phyloP scores from a whole-genome alignment of 2,797 vertebrate species.

The Sebastes trivittatus region DNA sequence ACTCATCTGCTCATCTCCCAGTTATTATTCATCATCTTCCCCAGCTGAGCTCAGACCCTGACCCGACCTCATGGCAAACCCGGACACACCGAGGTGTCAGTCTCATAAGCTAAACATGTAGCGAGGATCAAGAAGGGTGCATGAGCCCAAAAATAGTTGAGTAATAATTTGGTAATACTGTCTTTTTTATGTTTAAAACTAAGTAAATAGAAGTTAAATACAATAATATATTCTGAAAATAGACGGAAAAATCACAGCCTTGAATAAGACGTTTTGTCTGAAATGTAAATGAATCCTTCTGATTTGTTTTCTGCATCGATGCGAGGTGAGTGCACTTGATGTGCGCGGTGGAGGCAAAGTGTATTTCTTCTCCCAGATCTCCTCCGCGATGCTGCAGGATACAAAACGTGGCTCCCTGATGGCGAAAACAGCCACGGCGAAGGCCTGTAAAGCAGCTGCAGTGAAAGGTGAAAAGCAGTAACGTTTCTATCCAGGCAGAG shows the following conservation, averaged over 20 bases:
- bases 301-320: conserved; percentile 37
- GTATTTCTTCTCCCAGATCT: conserved; percentile 43
- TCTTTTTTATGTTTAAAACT: conserved; percentile 8
- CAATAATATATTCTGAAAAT: background rate
- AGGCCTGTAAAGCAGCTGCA: conserved; percentile 64
- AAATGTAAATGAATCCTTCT: conserved; percentile 36
- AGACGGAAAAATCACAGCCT: background rate
- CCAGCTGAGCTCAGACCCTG: conserved; percentile 74
- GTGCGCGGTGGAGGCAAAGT: conserved; percentile 28
- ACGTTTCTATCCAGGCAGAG: conserved; percentile 59
- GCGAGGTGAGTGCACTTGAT: conserved; percentile 35
- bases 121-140: background rate
- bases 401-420: conserved; percentile 64
- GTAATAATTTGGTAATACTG: background rate
- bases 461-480: conserved; percentile 52
- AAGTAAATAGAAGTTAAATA: background rate
- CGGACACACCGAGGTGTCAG: conserved; percentile 24
- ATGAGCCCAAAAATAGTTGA: background rate
- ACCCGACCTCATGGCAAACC: conserved; percentile 46
- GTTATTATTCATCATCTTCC: conserved; percentile 71
- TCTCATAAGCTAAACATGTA: conserved; percentile 34
- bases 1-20: conserved; percentile 67
- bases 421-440: conserved; percentile 61
- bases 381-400: conserved; percentile 36
- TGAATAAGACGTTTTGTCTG: conserved; percentile 19